Percentiles rank a stretch among this genome's conserved stretches.
phyloP scores from a whole-genome alignment of 1,140 invertebrate species.

The Eriosoma lanigerum region DNA sequence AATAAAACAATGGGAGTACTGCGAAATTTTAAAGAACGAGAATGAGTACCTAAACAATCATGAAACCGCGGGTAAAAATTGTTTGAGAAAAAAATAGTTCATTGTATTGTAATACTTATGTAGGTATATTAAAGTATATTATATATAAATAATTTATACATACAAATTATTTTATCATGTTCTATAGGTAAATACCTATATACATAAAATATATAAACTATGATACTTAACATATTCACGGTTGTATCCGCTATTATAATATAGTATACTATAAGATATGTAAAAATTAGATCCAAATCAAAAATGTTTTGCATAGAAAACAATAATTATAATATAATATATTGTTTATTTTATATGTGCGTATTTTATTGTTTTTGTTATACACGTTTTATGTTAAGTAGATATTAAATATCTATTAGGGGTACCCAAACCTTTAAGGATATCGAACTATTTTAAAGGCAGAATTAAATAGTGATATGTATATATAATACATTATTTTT shows the following conservation, averaged over 20 bases:
- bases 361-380: too few relatives aligned
- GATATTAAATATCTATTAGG: too few relatives aligned
- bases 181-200: too few relatives aligned
- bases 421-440: too few relatives aligned
- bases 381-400: too few relatives aligned
- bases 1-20: constrained; percentile 35
- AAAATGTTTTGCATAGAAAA: background rate
- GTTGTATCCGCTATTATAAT: background rate
- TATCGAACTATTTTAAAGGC: too few relatives aligned
- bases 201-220: background rate
- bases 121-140: background rate
- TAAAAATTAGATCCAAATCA: background rate
- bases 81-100: constrained; percentile 17
- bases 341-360: background rate
- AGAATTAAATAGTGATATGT: too few relatives aligned
- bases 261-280: background rate
- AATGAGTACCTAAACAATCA: constrained; percentile 17
- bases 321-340: background rate
- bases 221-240: background rate
- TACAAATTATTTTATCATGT: constrained; percentile 22
- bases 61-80: constrained; percentile 8
- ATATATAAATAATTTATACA: background rate
- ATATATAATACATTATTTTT: too few relatives aligned
- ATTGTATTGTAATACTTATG: constrained; percentile 1
- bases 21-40: constrained; percentile 18